Evolutionary conservation across 2,797 vertebrate species (phyloP), one percentile per base, ranked within the genome.

Genomic region (Gambelia wislizenii): DNA sequence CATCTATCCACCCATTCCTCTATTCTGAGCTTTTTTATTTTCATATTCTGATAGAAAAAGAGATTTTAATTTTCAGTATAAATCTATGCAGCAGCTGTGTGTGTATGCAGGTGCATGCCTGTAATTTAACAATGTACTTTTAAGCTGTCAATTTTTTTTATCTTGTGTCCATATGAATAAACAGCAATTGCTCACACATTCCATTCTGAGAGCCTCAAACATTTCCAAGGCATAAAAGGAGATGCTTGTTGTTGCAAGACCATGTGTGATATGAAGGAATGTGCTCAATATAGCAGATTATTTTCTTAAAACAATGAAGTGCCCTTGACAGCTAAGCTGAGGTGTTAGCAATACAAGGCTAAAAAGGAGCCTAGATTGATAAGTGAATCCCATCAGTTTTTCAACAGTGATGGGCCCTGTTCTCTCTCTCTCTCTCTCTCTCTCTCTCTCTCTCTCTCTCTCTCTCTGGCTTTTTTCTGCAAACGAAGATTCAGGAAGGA

Each of bases 61-160:
- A 44, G 27, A 42, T 90, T 85, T 67, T 83, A 5, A 30, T 91
- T 92, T 83, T 91, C 52, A 85, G 69, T 47, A 92, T 84, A 93
- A 92, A 94, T 89, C 92, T 85, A 79, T 36, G 47, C 79, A 47
- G 12, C 1, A 0, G 49, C 92, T 93, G 86, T n/a, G 83, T 86
- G 82, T 91, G 90, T 74, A 10, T 18, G 7, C 56, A 25, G 52
- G 25, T 18, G 3, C 54, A 83, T 85, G 56, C n/a, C 14, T 95
- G 92, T 87, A 95, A 92, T 90, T 95, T 92, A 95, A 93, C 91
- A 85, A 27, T 85, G 70, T 88, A 90, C 93, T 80, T 95, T 94
- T 94, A 94, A 86, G 42, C 76, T 95, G 86, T 83, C 88, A 86
- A 49, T 49, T 91, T 95, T 94, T 93, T 14, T 3, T 1, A 89